Conservation (phyloP, 1,140 invertebrate species). For the Microplitis demolitor region DNA sequence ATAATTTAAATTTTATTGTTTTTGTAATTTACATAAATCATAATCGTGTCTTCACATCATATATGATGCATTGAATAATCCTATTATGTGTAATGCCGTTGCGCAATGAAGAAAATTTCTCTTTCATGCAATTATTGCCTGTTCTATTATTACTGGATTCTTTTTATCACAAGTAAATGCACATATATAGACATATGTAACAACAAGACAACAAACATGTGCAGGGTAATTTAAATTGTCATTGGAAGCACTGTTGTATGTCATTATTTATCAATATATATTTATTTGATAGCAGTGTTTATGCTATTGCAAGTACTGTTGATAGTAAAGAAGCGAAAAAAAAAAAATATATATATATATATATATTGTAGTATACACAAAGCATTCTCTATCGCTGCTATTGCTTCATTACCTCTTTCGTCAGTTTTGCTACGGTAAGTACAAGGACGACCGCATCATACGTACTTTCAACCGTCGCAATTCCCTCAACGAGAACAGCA, state of each 20-base stretch:
- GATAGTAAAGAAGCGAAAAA: not conserved
- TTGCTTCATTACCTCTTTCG: conserved; percentile 25
- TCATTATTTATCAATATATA: not conserved
- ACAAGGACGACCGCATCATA: conserved; percentile 33
- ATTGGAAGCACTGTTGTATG: not conserved
- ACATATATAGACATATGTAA: not conserved
- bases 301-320: no score
- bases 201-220: not conserved
- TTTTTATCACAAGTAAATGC: conserved; percentile 18
- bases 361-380: not conserved
- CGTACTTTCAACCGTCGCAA: conserved; percentile 22
- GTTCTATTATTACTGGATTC: conserved; percentile 21
- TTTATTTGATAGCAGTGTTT: no score
- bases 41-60: not conserved
- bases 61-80: conserved; percentile 41
- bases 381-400: conserved; percentile 14
- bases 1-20: conserved; percentile 5
- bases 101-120: conserved; percentile 53
- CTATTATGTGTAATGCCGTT: conserved; percentile 45
- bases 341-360: conserved; percentile 20
- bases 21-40: conserved; percentile 7
- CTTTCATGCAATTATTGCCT: conserved; percentile 43
- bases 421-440: conserved; percentile 25
- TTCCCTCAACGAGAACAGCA: conserved; percentile 13
- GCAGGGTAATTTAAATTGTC: not conserved